These are phyloP conservation scores for Salminus brasiliensis DNA, from an alignment of 2,113 vertebrate species.

Conservation along the genomic window DNA sequence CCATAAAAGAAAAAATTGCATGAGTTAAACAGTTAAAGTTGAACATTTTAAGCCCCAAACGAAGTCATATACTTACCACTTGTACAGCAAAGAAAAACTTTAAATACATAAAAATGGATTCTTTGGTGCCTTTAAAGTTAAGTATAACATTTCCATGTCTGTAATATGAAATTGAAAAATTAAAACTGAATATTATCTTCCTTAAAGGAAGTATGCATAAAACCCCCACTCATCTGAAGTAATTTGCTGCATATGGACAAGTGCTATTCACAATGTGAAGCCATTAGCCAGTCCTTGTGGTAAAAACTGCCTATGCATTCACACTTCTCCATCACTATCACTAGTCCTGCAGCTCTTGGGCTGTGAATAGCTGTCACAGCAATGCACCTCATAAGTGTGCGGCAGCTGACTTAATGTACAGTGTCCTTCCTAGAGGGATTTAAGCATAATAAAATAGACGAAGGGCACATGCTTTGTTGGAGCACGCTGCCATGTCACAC, in stretches of 20 bases:
- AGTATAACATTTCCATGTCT: too few species aligned
- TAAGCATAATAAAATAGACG: slow-evolving; percentile 1
- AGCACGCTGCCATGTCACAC: neutral
- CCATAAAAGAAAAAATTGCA: too few species aligned
- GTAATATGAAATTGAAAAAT: neutral
- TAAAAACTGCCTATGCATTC: neutral
- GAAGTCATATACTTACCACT: too few species aligned
- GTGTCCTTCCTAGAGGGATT: neutral
- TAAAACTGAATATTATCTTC: neutral
- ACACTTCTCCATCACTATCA: slow-evolving; percentile 6
- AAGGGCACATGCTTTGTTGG: neutral
- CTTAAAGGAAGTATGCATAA: neutral
- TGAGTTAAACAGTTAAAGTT: too few species aligned
- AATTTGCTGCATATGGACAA: neutral
- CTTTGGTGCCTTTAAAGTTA: too few species aligned
- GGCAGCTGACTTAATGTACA: slow-evolving; percentile 6
- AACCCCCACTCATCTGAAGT: neutral
- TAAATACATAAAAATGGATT: too few species aligned
- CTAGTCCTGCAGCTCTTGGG: neutral
- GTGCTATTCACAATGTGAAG: neutral
- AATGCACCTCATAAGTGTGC: slow-evolving; percentile 2
- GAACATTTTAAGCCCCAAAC: too few species aligned
- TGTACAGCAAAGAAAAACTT: too few species aligned
- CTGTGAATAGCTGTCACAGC: neutral
- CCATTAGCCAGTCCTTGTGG: neutral